Percentiles rank a stretch among this genome's conserved stretches.
phyloP scores from a whole-genome alignment of 2,888 invertebrate genomes.

The Drosophila percnosoma region DNA sequence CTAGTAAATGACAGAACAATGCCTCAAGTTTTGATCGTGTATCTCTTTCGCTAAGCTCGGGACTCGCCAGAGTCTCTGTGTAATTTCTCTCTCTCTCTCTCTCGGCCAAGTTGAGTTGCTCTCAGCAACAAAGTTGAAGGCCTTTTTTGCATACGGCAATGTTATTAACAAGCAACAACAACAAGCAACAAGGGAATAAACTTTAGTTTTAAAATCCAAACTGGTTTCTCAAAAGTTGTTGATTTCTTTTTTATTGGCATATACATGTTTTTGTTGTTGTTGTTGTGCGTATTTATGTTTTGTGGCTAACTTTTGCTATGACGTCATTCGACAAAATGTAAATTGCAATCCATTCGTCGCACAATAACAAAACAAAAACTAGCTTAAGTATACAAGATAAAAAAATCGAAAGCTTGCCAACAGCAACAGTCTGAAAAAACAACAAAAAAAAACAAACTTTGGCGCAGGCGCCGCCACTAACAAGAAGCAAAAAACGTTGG shows the following conservation, averaged over 20 bases:
- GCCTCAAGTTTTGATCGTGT: slow-evolving; percentile 32
- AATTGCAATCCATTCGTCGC: slow-evolving; percentile 23
- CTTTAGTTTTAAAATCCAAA: slow-evolving; percentile 38
- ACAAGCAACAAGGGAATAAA: slow-evolving; percentile 24
- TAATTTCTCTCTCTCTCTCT: slow-evolving; percentile 13
- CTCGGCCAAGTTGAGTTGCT: slow-evolving; percentile 28
- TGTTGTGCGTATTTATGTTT: slow-evolving; percentile 13
- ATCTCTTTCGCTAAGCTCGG: slow-evolving; percentile 19
- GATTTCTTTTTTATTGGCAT: slow-evolving; percentile 53
- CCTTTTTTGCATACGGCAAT: slow-evolving; percentile 72
- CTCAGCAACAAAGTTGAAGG: slow-evolving; percentile 71
- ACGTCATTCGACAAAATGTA: slow-evolving; percentile 26
- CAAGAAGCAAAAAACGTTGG: slow-evolving; percentile 4
- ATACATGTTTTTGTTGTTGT: slow-evolving; percentile 8
- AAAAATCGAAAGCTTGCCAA: slow-evolving; percentile 44
- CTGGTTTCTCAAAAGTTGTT: slow-evolving; percentile 59
- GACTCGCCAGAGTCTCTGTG: slow-evolving; percentile 5
- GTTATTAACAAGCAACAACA: slow-evolving; percentile 36
- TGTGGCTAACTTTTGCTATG: slow-evolving; percentile 26
- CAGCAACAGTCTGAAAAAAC: slow-evolving; percentile 16
- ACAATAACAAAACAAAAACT: slow-evolving; percentile 18
- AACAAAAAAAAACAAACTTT: slow-evolving; percentile 12
- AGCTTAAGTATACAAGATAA: slow-evolving; percentile 3
- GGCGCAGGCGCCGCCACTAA: slow-evolving; percentile 34
- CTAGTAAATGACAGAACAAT: slow-evolving; percentile 53